Evolutionary conservation across 2,113 vertebrate species (phyloP).

Genomic region (Neopipo cinnamomea): DNA sequence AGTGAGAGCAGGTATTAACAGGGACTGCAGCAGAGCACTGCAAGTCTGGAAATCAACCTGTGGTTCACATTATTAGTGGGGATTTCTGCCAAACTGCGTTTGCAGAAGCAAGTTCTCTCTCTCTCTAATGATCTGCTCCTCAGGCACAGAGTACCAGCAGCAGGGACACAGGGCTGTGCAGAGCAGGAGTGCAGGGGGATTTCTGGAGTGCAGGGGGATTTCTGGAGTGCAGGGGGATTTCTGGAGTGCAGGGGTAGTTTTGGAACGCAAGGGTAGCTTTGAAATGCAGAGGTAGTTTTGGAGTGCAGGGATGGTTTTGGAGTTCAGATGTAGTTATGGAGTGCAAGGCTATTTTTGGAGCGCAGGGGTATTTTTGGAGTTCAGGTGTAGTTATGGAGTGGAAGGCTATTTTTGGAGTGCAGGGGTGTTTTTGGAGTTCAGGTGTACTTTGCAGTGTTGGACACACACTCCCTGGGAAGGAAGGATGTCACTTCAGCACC

Average conservation of each 20-base stretch:
- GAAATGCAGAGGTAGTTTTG: rapidly evolving
- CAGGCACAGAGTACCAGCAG: rapidly evolving
- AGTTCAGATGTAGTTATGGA: too few species aligned
- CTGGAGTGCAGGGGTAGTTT: neutral
- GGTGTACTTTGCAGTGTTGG: neutral
- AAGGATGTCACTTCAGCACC: neutral
- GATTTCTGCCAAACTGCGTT: neutral
- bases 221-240: neutral
- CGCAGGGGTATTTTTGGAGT: neutral
- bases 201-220: neutral
- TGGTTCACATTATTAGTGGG: neutral
- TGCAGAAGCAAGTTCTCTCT: neutral
- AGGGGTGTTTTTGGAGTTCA: rapidly evolving
- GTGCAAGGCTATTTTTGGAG: neutral
- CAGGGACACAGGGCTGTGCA: rapidly evolving
- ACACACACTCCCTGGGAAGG: rapidly evolving
- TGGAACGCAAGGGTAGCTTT: rapidly evolving
- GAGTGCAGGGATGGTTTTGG: too few species aligned
- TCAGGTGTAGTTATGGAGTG: rapidly evolving
- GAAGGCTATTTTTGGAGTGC: rapidly evolving
- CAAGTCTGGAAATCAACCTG: neutral
- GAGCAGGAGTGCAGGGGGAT: rapidly evolving
- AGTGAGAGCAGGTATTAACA: neutral
- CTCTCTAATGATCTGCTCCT: rapidly evolving
- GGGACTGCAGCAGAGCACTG: neutral